These are phyloP conservation scores for Coracias cyanogaster DNA, from an alignment of 2,797 vertebrate species.

Conservation along the genomic window DNA sequence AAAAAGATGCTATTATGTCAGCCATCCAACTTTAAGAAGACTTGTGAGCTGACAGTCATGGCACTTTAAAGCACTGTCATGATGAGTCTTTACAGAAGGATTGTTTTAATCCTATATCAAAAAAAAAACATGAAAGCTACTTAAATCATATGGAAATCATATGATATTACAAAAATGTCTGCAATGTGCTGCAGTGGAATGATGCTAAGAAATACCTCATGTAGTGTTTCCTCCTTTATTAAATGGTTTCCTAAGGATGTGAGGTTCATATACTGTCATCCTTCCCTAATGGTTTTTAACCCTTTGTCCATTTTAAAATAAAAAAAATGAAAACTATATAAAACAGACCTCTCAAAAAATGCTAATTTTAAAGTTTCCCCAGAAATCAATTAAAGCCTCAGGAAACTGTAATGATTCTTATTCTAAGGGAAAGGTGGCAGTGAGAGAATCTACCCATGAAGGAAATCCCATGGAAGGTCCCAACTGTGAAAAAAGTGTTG, in stretches of 20 bases:
- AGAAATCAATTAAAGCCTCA: background rate
- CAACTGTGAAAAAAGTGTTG: background rate
- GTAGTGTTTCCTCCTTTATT: background rate
- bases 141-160: constrained; percentile 5
- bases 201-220: background rate
- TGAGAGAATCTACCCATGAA: background rate
- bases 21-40: constrained; percentile 16
- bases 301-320: background rate
- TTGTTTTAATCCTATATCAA: constrained; percentile 5
- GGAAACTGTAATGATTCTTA: background rate
- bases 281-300: background rate
- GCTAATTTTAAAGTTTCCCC: background rate
- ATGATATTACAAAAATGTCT: background rate
- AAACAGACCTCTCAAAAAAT: background rate
- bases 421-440: background rate
- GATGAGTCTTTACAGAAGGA: constrained; percentile 7
- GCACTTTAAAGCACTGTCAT: background rate
- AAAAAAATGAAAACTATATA: background rate
- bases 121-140: background rate
- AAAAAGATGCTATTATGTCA: constrained; percentile 13
- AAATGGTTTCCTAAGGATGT: background rate
- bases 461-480: background rate
- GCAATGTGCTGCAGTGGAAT: background rate
- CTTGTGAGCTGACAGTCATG: background rate
- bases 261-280: background rate